Base-by-base conservation (phyloP, 2,113 vertebrate species). In the Myiozetetes cayanensis region DNA sequence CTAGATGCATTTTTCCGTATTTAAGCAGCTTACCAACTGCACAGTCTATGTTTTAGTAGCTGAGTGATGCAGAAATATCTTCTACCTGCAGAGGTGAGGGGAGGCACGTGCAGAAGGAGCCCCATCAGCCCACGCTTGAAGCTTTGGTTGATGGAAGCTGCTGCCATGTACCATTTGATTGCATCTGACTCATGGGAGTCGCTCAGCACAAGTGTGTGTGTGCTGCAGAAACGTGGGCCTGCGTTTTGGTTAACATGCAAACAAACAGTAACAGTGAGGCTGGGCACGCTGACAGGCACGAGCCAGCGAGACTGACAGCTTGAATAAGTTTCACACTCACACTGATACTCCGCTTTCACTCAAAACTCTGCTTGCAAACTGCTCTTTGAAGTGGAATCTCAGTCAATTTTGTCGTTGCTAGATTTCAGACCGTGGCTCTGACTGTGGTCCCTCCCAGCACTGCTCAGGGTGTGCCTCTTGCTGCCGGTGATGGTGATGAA, bases 311-410 rank as follows among this genome's bases (percentile, higher is more conserved):
- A 85, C 43, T 96, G 97, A 96, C 96, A 97, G 96, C 49, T 96
- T 97, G 89, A 95, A 84, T 97, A 97, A 96, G 95, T 96, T 97
- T 97, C 94, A 97, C 93, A 91, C 62, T 97, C 96, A 90, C 96
- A 95, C 75, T 96, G 96, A 91, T 97, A 90, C 85, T 77, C 93
- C 59, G 85, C 91, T 96, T 96, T 94, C 95, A 96, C 75, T 95
- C 95, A 96, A 96, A 96, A 88, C 56, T 71, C 76, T 87, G 56
- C 44, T 89, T 94, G 68, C 47, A 95, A 96, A 92, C 83, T 49
- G 65, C 62, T 94, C 56, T 94, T 92, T 72, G 58, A 91, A 94
- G 47, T 39, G 41, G 72, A 84, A 86, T 56, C 44, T 84, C 66
- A 78, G 75, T 91, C 66, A 66, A 56, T 24, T 23, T 55, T 93